Percentiles rank a stretch among this genome's conserved stretches.
Evolutionary conservation across 2,113 vertebrate genomes (phyloP).

Genomic region (Papio anubis): DNA sequence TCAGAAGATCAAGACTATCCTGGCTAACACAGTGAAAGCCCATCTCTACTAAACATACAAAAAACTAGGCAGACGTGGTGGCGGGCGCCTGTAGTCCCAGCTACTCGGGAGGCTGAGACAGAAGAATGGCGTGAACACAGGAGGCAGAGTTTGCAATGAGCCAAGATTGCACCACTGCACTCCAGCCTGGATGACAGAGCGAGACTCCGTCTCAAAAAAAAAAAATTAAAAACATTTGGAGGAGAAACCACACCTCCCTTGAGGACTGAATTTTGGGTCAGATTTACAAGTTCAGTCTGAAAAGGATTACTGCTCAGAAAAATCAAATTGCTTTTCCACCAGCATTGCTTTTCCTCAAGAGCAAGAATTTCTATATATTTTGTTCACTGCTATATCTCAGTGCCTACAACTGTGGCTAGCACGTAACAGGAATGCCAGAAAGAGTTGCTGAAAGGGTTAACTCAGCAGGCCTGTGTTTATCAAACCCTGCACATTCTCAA

Average conservation of each 20-base stretch:
- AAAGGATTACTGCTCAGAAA: background rate
- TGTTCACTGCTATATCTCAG: background rate
- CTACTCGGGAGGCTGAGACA: no score
- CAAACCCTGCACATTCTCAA: background rate
- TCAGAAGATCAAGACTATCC: no score
- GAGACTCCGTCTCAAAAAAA: no score
- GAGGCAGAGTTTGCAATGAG: no score
- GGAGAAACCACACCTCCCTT: background rate
- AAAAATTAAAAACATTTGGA: no score
- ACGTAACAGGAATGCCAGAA: background rate
- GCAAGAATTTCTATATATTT: background rate
- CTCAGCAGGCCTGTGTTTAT: background rate
- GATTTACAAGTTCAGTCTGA: background rate
- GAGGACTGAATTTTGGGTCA: background rate
- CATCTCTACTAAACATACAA: no score
- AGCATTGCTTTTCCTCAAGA: background rate
- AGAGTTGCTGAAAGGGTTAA: background rate
- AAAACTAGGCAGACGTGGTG: no score
- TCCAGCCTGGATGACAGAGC: no score
- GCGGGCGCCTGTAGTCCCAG: no score
- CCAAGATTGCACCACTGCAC: no score
- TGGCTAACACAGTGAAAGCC: no score
- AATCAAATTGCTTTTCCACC: background rate
- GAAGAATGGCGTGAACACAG: no score
- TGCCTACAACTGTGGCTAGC: background rate